phyloP scores from a whole-genome alignment of 2,888 invertebrate species.

The Brachypalpus laphriformis region DNA sequence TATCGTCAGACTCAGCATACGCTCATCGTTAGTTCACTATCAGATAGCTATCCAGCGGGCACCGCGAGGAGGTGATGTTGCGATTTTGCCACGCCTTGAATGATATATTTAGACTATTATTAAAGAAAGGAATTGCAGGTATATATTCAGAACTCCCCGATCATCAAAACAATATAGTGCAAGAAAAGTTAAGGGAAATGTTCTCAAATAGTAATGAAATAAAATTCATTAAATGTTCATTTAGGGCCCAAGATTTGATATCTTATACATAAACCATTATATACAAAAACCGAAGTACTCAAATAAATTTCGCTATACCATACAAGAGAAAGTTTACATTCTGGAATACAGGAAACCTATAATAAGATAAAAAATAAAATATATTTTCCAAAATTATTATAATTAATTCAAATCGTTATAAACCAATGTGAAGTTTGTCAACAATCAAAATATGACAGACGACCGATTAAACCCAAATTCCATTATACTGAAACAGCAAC shows the following conservation, averaged over 20 bases:
- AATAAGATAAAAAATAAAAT: slow-evolving; percentile 72
- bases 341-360: slow-evolving; percentile 72
- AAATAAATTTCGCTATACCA: neutral
- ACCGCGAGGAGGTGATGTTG: no score
- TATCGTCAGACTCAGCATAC: no score
- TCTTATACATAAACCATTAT: no score
- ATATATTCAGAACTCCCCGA: neutral
- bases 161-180: neutral
- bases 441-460: slow-evolving; percentile 5
- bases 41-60: no score
- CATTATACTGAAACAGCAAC: slow-evolving; percentile 57
- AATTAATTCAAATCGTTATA: slow-evolving; percentile 22
- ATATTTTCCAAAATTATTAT: slow-evolving; percentile 68
- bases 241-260: neutral
- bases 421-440: slow-evolving; percentile 27
- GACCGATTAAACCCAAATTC: slow-evolving; percentile 57
- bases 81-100: no score
- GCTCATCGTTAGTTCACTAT: no score
- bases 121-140: neutral
- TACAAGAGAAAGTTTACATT: slow-evolving; percentile 71
- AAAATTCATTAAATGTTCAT: neutral
- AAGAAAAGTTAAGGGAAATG: neutral
- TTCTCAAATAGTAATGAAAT: neutral
- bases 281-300: neutral
- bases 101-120: neutral